These are phyloP conservation scores for Diploptera punctata DNA, from an alignment of 2,888 invertebrate genomes.

Conservation along the genomic window DNA sequence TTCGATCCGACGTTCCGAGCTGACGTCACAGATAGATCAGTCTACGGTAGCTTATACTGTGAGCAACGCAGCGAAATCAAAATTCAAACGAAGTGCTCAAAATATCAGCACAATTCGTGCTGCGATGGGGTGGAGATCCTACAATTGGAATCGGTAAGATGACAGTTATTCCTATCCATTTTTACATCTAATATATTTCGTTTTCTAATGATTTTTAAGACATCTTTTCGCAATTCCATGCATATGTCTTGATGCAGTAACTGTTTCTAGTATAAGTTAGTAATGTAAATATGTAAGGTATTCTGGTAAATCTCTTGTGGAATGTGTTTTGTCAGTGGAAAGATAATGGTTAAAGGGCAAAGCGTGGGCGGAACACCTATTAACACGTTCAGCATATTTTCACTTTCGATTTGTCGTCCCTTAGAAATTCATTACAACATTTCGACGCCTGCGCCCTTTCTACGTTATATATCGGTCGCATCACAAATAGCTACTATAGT, in stretches of 20 bases:
- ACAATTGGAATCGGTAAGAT: slow-evolving; percentile 1
- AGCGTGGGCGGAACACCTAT: no score
- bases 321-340: no score
- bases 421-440: neutral
- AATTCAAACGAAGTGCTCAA: slow-evolving; percentile 6
- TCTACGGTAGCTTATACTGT: neutral
- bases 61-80: neutral
- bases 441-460: neutral
- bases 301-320: no score
- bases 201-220: no score
- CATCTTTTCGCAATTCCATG: no score
- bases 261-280: no score
- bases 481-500: neutral
- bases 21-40: slow-evolving; percentile 5
- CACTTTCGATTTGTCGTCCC: neutral
- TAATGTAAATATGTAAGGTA: no score
- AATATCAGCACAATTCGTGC: neutral
- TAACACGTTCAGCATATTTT: slow-evolving; percentile 1
- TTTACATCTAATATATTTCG: no score
- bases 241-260: no score
- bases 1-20: slow-evolving; percentile 10
- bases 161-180: neutral
- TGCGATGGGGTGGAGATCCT: neutral
- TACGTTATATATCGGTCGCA: neutral
- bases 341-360: no score